Evolutionary conservation across 1,140 invertebrate species (phyloP).

Genomic region (Drosophila repleta): DNA sequence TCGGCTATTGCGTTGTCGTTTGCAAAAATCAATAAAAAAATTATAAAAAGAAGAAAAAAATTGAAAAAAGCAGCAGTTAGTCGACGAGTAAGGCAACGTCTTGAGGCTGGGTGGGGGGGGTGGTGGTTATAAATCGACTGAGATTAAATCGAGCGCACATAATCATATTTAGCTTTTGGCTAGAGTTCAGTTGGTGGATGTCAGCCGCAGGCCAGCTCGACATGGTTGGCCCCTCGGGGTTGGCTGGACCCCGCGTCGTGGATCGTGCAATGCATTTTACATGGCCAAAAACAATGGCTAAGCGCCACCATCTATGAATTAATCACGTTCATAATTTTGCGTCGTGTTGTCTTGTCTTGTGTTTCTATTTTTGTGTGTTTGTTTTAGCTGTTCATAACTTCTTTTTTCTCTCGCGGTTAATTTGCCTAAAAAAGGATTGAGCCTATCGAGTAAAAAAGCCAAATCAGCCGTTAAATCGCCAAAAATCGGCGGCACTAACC

Average conservation of each 20-base stretch:
- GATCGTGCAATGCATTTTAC: constrained; percentile 54
- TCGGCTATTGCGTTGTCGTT: constrained; percentile 37
- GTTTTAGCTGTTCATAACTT: constrained; percentile 57
- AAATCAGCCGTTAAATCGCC: constrained; percentile 44
- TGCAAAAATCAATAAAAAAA: constrained; percentile 43
- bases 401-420: constrained; percentile 54
- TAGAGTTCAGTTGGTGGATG: constrained; percentile 65
- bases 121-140: constrained; percentile 56
- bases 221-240: constrained; percentile 33
- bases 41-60: constrained; percentile 13
- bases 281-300: constrained; percentile 74
- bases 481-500: constrained; percentile 32
- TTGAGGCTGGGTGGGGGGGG: constrained; percentile 12
- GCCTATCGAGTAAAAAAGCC: constrained; percentile 27
- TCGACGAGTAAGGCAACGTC: constrained; percentile 22
- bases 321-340: constrained; percentile 81
- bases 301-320: constrained; percentile 82
- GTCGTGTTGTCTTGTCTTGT: constrained; percentile 60
- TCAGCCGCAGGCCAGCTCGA: constrained; percentile 62
- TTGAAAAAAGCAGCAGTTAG: background rate
- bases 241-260: constrained; percentile 41
- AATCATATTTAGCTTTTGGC: constrained; percentile 81
- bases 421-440: constrained; percentile 75
- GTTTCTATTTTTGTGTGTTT: background rate
- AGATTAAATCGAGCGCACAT: constrained; percentile 82